These are phyloP conservation scores for Tragelaphus buxtoni DNA, from an alignment of 2,113 vertebrate species.

Conservation along the genomic window DNA sequence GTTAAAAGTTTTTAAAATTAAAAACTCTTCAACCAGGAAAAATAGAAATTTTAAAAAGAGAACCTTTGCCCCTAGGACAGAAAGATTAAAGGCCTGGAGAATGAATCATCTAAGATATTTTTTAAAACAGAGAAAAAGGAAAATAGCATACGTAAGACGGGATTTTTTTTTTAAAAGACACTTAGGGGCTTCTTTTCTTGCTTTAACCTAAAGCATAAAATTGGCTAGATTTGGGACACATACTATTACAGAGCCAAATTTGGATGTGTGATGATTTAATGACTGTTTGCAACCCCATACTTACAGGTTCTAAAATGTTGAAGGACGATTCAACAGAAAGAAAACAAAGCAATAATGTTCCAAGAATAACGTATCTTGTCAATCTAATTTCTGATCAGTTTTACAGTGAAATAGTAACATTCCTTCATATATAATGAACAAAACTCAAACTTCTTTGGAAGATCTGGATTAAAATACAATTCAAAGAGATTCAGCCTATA, in stretches of 20 bases:
- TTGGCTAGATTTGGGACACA: background rate
- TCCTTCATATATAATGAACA: constrained; percentile 5
- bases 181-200: background rate
- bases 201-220: constrained; percentile 10
- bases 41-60: background rate
- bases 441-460: background rate
- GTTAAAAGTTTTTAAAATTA: constrained; percentile 40
- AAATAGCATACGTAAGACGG: background rate
- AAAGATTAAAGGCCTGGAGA: background rate
- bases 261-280: background rate
- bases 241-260: background rate
- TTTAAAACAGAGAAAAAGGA: background rate
- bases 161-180: background rate
- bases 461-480: constrained; percentile 8
- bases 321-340: background rate
- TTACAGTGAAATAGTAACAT: background rate
- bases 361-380: background rate
- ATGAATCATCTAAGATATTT: background rate
- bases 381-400: background rate
- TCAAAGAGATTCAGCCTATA: background rate
- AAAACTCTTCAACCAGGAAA: constrained; percentile 24
- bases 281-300: background rate
- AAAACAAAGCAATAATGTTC: background rate
- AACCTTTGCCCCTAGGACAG: background rate
- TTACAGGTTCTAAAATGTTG: background rate